Base-by-base conservation (phyloP, 2,888 invertebrate genomes). In the Dicranocentrus wangi region DNA sequence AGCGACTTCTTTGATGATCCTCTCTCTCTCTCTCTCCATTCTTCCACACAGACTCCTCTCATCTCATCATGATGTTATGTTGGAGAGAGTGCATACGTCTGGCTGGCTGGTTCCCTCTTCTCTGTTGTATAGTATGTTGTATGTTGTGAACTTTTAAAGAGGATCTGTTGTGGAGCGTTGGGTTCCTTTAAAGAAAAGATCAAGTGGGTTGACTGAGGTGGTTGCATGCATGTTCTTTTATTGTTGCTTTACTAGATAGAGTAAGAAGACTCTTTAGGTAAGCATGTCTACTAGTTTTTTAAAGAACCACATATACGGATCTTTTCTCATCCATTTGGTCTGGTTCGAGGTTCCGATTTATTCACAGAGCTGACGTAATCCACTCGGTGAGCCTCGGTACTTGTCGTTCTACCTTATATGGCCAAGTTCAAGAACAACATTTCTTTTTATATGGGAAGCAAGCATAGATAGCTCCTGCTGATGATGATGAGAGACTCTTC, bases 321-420 rank as follows among this genome's bases (percentile, higher is more conserved):
- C 47, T 55, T 53, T 66, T 71, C 60, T 84, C 77, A 73, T 79
- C 72, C 65, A 82, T 76, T 84, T 83, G 84, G 81, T 70, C 75
- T 73, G 77, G 73, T 83, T 84, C 82, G 81, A 83, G 83, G 82
- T 84, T 83, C 85, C 81, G 84, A 82, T 84, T 85, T 86, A 85
- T 85, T 86, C 85, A 82, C 79, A 83, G 84, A 83, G 85, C 83
- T 87, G 84, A 87, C 87, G 87, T 87, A 86, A 86, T 82, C 80
- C 82, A 73, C 82, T 87, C 87, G 87, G 87, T 82, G 83, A 84
- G 85, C 85, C 85, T 87, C 87, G 87, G 87, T 85, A 83, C 83
- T 83, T 82, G 82, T 85, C 86, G 85, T 85, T 85, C 82, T 84
- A 78, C 87, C 87, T 84, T 87, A 87, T 87, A 87, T 86, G 87